phyloP scores from a whole-genome alignment of 1,140 invertebrate genomes.

The Pinna nobilis region DNA sequence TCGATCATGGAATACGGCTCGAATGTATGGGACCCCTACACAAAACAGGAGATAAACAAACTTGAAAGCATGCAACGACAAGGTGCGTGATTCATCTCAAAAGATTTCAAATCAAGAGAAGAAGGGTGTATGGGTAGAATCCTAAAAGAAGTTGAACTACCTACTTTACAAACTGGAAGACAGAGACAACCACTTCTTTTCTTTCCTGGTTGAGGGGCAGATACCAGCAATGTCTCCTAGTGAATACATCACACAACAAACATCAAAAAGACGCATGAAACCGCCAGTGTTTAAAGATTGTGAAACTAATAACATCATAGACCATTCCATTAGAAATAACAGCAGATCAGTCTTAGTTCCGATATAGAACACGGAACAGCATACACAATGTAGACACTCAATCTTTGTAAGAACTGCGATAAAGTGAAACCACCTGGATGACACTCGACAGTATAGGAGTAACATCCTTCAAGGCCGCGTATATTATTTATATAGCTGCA shows the following conservation, averaged over 20 bases:
- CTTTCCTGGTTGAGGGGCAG: neutral
- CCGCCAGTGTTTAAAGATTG: neutral
- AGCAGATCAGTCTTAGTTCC: neutral
- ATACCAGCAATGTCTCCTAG: neutral
- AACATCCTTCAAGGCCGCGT: too few relatives aligned
- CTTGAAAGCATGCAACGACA: constrained; percentile 20
- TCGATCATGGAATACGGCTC: constrained; percentile 23
- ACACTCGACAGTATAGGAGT: too few relatives aligned
- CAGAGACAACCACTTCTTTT: neutral
- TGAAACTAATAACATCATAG: neutral
- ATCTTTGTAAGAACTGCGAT: neutral
- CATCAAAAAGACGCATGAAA: neutral
- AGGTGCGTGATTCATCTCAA: constrained; percentile 1
- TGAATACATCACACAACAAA: neutral
- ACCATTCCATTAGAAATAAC: neutral
- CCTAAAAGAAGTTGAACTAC: neutral
- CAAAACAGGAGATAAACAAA: constrained; percentile 28
- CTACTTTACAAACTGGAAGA: neutral
- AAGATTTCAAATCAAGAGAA: neutral
- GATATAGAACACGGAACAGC: neutral
- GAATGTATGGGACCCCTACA: constrained; percentile 23
- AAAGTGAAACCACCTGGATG: neutral
- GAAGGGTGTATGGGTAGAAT: neutral
- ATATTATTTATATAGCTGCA: too few relatives aligned
- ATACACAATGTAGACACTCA: neutral